Evolutionary conservation across 2,797 vertebrate genomes (phyloP).

Genomic region (Galago senegalensis): DNA sequence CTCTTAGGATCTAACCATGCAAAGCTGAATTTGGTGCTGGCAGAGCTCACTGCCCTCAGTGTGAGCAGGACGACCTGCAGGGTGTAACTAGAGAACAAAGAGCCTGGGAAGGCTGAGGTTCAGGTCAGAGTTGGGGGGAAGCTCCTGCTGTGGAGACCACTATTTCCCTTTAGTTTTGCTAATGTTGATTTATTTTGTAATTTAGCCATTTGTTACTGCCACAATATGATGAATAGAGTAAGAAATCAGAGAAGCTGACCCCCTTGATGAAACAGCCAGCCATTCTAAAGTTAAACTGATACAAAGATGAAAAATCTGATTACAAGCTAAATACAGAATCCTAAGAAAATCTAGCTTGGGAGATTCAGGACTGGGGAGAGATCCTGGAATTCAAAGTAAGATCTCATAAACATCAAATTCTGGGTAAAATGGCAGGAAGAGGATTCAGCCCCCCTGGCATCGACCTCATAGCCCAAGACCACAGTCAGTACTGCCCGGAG

Average conservation of each 20-base stretch:
- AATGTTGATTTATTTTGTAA: neutral
- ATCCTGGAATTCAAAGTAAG: neutral
- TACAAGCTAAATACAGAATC: neutral
- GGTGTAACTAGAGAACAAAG: neutral
- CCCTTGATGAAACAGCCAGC: neutral
- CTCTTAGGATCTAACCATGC: too few species aligned
- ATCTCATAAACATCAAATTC: neutral
- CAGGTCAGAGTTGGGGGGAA: too few species aligned
- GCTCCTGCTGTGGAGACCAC: neutral
- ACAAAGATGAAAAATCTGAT: conserved; percentile 29
- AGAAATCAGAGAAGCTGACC: conserved; percentile 3
- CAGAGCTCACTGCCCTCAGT: neutral
- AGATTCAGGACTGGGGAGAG: neutral
- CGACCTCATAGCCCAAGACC: neutral
- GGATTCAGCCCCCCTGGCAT: accelerated
- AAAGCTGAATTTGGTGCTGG: neutral
- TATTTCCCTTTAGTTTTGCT: neutral
- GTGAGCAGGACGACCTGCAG: neutral
- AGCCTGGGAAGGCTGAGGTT: neutral
- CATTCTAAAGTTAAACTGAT: conserved; percentile 7
- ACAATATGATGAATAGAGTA: neutral
- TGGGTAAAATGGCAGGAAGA: neutral
- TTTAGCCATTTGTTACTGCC: neutral
- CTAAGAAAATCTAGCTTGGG: neutral
- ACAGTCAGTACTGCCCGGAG: neutral